These are phyloP conservation scores for Leptobrachium leishanense DNA, from an alignment of 2,113 vertebrate species.

Conservation along the genomic window DNA sequence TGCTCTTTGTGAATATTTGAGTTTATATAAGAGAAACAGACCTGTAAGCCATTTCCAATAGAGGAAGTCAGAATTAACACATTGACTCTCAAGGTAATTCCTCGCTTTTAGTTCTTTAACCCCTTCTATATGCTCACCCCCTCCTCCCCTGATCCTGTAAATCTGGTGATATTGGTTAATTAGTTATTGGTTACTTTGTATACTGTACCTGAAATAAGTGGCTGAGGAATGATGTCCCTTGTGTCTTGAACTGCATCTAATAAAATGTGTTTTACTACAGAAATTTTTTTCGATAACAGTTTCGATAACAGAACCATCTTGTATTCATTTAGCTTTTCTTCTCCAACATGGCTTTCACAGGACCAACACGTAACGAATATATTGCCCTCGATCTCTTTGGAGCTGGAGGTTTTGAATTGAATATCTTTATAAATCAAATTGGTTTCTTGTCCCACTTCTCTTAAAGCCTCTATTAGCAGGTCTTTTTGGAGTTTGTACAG, in stretches of 20 bases:
- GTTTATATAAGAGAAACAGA: too few species aligned
- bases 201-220: slow-evolving; percentile 23
- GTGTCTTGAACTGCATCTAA: background rate
- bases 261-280: slow-evolving; percentile 3
- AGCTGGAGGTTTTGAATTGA: background rate
- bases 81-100: too few species aligned
- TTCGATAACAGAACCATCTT: background rate
- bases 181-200: background rate
- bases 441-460: background rate
- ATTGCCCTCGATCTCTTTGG: background rate
- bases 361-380: background rate
- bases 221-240: background rate
- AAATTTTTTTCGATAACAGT: background rate
- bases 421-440: background rate
- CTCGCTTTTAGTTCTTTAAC: too few species aligned
- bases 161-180: background rate
- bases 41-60: too few species aligned
- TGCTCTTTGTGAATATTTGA: too few species aligned
- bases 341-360: background rate
- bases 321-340: background rate
- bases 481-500: slow-evolving; percentile 2
- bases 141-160: too few species aligned
- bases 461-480: background rate
- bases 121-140: too few species aligned
- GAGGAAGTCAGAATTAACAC: too few species aligned